phyloP scores from a whole-genome alignment of 2,113 vertebrate genomes.

The Ammodramus savannarum region DNA sequence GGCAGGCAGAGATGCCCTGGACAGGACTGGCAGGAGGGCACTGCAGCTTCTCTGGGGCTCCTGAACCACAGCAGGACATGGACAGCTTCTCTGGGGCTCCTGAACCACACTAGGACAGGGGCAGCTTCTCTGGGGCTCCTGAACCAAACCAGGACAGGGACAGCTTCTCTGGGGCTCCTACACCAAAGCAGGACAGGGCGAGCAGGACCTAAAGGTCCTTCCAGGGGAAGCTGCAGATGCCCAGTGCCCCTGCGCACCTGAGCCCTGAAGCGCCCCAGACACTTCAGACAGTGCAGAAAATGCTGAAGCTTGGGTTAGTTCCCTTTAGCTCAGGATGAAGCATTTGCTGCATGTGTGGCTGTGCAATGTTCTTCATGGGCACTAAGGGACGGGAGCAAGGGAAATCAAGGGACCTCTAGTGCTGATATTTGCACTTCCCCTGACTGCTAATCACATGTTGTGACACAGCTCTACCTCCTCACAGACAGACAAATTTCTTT shows the following conservation, averaged over 20 bases:
- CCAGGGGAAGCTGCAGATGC: neutral
- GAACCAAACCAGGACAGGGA: accelerated
- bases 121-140: accelerated
- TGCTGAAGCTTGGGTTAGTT: neutral
- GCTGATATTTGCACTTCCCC: neutral
- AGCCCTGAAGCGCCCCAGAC: neutral
- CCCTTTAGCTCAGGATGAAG: neutral
- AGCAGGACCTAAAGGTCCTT: neutral
- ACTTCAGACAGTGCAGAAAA: neutral
- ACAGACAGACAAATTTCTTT: neutral
- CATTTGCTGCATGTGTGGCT: neutral
- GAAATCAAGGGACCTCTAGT: neutral
- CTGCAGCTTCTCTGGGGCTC: accelerated
- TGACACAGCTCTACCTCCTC: neutral
- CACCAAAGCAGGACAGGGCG: accelerated
- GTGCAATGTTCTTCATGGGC: neutral
- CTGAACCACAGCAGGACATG: accelerated
- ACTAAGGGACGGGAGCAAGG: neutral
- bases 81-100: accelerated
- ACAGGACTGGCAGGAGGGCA: neutral
- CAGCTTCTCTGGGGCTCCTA: accelerated
- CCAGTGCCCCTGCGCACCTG: neutral
- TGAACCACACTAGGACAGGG: neutral
- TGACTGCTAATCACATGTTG: neutral
- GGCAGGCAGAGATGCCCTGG: neutral